Evolutionary conservation across 1,140 invertebrate species (phyloP), one percentile per base, ranked within the genome.

Genomic region (Eulimnadia texana): DNA sequence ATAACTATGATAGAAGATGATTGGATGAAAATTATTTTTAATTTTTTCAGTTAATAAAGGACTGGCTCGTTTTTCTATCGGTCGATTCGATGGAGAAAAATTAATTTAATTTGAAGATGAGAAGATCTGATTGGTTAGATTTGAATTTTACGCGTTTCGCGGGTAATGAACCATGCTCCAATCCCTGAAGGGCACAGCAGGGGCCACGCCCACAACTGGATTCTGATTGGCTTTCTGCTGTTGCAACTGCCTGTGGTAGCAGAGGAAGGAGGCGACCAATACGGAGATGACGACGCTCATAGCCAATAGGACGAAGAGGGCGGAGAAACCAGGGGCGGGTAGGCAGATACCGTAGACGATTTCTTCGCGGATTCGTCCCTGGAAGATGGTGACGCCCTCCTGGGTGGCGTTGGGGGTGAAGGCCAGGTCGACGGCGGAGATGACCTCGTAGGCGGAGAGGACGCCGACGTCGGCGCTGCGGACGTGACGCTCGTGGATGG

Each of bases 291-390:
- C 85, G 0, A 88, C 88, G 3, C 86, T 86, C 3, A 90, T 81
- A 0, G 88, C 86, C 1, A 90, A 85, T 13, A 91, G 79, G 27
- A 91, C 86, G 72, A 93, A 93, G 6, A 92, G 76, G 2, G 88
- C 82, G 65, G 89, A 89, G 69, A 94, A 92, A 20, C 88, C 86
- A 0, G 88, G 83, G 23, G 90, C 84, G 0, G 90, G 89, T 72
- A 94, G 80, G 67, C 90, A 94, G 29, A 94, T 89, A 42, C 90
- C 90, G 69, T 94, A 93, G 0, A 93, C 85, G 1, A 92, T 66
- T 6, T 70, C 85, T 22, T 59, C 55, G 42, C 84, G 78, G 70
- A 90, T 90, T 68, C 85, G 79, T 24, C 89, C 63, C 58, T 65
- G 65, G 59, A 66, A 66, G 27, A 89, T 85, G 9, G 86, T 88